phyloP scores from a whole-genome alignment of 2,113 vertebrate genomes.

The Scopus umbretta region DNA sequence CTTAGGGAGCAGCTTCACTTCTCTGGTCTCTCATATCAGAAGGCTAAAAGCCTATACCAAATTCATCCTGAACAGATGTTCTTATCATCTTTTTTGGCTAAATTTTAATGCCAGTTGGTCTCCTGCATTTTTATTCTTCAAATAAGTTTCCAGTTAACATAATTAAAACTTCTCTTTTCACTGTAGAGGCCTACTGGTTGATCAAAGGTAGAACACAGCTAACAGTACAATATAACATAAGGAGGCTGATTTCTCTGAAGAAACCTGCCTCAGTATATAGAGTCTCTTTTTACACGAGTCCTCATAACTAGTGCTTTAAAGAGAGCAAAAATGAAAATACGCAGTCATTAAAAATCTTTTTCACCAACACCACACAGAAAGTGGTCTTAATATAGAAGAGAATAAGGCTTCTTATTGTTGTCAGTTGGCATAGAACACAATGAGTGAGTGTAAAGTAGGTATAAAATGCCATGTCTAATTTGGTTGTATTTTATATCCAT shows the following conservation, averaged over 20 bases:
- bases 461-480: not conserved
- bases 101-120: not conserved
- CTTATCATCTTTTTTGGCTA: not conserved
- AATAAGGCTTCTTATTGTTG: not conserved
- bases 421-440: not conserved
- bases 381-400: not conserved
- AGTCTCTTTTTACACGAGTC: not conserved
- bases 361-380: not conserved
- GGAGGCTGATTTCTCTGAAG: not conserved
- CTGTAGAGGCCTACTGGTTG: not conserved
- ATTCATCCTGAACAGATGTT: not conserved
- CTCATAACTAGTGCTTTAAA: not conserved
- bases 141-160: not conserved
- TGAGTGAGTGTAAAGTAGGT: not conserved
- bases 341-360: not conserved
- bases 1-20: not conserved
- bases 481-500: not conserved
- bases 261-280: not conserved
- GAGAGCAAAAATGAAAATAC: not conserved
- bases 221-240: not conserved
- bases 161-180: not conserved
- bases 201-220: not conserved
- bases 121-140: not conserved
- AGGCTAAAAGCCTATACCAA: not conserved
- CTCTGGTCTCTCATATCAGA: not conserved